Conservation (phyloP, 2,113 vertebrate species). For the Chinchilla lanigera region DNA sequence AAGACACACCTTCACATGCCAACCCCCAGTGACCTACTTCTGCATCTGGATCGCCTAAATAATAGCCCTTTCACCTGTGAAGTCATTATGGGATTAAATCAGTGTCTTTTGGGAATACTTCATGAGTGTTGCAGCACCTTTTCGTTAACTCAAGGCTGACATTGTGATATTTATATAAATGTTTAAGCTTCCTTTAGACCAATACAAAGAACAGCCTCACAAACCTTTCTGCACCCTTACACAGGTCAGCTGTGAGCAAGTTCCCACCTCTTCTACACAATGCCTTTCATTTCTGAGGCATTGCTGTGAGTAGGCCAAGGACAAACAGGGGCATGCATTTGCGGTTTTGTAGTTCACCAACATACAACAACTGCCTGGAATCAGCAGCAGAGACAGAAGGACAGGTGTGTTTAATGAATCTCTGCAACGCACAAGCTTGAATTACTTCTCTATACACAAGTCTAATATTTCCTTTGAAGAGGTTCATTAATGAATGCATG, state of each 20-base stretch:
- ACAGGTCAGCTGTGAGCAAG: not conserved
- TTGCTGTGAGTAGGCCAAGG: not conserved
- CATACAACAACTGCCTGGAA: not conserved
- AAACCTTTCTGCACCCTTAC: not conserved
- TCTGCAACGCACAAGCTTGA: not conserved
- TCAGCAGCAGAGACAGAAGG: not conserved
- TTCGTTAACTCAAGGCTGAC: not conserved
- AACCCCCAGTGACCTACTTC: too few relatives aligned
- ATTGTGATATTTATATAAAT: not conserved
- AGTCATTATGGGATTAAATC: not conserved
- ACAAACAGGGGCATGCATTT: not conserved
- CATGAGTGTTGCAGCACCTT: not conserved
- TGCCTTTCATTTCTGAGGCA: not conserved
- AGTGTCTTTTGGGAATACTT: not conserved
- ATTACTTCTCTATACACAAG: not conserved
- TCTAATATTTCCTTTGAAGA: not conserved
- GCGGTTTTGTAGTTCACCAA: not conserved
- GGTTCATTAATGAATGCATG: not conserved
- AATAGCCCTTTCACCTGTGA: not conserved
- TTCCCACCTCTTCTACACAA: not conserved
- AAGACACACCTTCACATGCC: not conserved
- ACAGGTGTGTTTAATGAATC: not conserved
- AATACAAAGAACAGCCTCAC: not conserved
- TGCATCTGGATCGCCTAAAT: not conserved
- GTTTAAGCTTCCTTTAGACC: not conserved